Conservation (phyloP, 2,113 vertebrate species). For the Eulemur macaco region DNA sequence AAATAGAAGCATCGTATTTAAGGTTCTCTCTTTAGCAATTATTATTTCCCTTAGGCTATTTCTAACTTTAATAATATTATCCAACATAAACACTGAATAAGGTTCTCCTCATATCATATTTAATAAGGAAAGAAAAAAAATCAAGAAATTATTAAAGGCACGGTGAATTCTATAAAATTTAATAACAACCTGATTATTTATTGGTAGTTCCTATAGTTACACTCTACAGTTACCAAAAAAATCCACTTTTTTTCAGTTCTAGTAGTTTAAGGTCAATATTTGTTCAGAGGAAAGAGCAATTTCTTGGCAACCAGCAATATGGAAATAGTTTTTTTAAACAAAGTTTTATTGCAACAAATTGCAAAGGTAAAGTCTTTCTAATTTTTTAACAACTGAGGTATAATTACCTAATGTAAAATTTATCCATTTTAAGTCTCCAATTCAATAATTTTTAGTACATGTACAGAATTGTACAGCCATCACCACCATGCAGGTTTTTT, state of each 20-base stretch:
- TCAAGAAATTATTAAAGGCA: background rate
- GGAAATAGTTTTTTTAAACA: background rate
- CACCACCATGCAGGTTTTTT: background rate
- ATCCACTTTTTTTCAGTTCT: background rate
- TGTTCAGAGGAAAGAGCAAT: constrained; percentile 7
- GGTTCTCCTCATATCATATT: background rate
- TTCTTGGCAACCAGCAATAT: background rate
- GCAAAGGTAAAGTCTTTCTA: background rate
- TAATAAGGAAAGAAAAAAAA: constrained; percentile 41
- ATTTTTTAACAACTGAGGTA: constrained; percentile 25
- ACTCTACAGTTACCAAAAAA: background rate
- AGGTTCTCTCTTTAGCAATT: constrained; percentile 17
- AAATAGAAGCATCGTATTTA: background rate
- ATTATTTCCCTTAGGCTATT: background rate
- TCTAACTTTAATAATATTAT: constrained; percentile 27
- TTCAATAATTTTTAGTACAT: background rate
- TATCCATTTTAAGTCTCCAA: constrained; percentile 2
- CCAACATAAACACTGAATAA: constrained; percentile 21
- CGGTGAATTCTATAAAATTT: background rate
- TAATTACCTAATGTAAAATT: background rate
- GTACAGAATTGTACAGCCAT: background rate
- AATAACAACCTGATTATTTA: background rate
- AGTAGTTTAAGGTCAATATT: background rate
- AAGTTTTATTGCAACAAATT: constrained; percentile 30
- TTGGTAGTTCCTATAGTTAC: background rate